Percentiles rank a stretch among this genome's conserved stretches.
These are phyloP conservation scores for Dasyornis broadbenti DNA, from an alignment of 2,113 vertebrate species.

Conservation along the genomic window DNA sequence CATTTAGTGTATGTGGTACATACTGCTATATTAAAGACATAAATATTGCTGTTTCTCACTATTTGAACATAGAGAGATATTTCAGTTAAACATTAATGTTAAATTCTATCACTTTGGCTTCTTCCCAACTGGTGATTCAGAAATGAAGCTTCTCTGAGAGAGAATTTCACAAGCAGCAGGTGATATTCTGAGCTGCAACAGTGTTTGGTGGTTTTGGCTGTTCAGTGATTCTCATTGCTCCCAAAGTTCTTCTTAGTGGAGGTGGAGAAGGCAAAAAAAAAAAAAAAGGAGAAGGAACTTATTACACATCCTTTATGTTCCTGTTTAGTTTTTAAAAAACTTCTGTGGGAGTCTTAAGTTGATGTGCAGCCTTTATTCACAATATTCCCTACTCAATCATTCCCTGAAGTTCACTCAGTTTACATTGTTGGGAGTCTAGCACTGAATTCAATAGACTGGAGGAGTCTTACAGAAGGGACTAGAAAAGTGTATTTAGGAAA, in stretches of 20 bases:
- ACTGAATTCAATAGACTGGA: not conserved
- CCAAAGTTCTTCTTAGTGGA: not conserved
- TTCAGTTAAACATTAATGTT: not conserved
- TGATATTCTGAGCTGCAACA: not conserved
- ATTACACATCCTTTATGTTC: not conserved
- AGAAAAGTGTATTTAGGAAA: not conserved
- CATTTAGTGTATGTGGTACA: not conserved
- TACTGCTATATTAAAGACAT: not conserved
- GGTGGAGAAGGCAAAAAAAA: not conserved
- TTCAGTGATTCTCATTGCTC: not conserved
- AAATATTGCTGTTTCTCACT: not conserved
- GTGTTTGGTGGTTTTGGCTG: not conserved
- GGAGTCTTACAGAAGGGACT: not conserved
- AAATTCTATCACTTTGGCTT: not conserved
- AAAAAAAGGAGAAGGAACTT: not conserved
- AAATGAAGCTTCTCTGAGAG: not conserved
- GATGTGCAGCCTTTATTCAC: not conserved
- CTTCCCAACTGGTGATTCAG: not conserved
- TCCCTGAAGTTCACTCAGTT: not conserved
- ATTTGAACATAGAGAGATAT: not conserved
- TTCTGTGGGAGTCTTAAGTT: not conserved
- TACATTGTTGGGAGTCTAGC: not conserved
- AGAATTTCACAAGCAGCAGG: conserved; percentile 1
- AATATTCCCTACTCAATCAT: not conserved
- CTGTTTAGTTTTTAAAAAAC: not conserved